phyloP scores from a whole-genome alignment of 2,797 vertebrate species.

The Tenualosa thibaudeaui region DNA sequence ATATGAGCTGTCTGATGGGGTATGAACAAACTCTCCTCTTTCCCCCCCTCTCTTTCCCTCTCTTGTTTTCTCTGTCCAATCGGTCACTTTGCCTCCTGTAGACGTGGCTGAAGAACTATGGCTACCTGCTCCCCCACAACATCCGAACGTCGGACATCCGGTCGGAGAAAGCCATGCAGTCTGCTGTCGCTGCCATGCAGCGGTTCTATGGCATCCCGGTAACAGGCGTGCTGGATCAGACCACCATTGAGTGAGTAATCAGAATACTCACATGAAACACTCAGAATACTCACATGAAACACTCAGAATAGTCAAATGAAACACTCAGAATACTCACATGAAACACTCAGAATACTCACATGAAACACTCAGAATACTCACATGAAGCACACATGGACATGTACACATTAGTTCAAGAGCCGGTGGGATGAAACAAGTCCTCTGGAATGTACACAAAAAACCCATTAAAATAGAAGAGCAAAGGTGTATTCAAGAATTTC shows the following conservation, averaged over 20 bases:
- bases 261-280: neutral
- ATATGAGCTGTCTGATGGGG: slow-evolving; percentile 33
- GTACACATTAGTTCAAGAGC: neutral
- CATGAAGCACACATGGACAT: neutral
- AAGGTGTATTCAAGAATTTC: neutral
- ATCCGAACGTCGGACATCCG: slow-evolving; percentile 82
- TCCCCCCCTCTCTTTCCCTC: slow-evolving; percentile 8
- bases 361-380: neutral
- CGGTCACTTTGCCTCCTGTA: slow-evolving; percentile 56
- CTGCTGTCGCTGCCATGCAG: slow-evolving; percentile 90
- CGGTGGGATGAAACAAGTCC: neutral
- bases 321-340: too few species aligned
- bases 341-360: neutral
- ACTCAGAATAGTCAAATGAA: neutral
- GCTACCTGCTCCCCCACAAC: slow-evolving; percentile 87
- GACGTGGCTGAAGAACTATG: slow-evolving; percentile 91
- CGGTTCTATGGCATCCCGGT: slow-evolving; percentile 91
- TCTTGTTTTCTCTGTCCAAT: slow-evolving; percentile 38
- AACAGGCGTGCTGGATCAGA: slow-evolving; percentile 87
- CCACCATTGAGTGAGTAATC: slow-evolving; percentile 85
- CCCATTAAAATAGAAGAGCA: neutral
- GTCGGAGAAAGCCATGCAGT: slow-evolving; percentile 88
- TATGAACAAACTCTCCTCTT: neutral
- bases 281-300: too few species aligned
- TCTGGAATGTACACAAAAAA: neutral